Evolutionary conservation across 2,797 vertebrate species (phyloP).

Genomic region (Poeciliopsis infans): DNA sequence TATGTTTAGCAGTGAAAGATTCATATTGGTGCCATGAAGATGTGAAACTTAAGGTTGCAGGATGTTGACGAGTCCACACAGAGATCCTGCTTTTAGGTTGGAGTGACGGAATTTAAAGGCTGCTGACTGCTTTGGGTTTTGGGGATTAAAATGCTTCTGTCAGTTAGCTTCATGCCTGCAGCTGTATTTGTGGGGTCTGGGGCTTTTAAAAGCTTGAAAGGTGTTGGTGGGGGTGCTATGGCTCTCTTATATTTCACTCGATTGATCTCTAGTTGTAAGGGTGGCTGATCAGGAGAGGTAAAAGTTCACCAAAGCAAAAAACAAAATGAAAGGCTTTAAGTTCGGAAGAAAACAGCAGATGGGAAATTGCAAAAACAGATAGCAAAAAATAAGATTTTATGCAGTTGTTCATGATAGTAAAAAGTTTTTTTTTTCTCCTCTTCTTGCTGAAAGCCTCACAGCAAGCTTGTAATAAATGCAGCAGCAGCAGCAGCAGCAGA

Average conservation of each 20-base stretch:
- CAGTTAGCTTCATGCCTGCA: constrained; percentile 64
- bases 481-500: constrained; percentile 54
- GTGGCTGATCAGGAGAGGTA: constrained; percentile 29
- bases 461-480: constrained; percentile 59
- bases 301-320: not conserved
- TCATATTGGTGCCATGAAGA: constrained; percentile 17
- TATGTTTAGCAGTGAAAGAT: constrained; percentile 2
- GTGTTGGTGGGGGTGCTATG: constrained; percentile 26
- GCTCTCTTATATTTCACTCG: constrained; percentile 42
- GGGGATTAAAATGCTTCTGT: constrained; percentile 55
- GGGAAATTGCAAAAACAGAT: not conserved
- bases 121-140: constrained; percentile 41
- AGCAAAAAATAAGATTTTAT: not conserved
- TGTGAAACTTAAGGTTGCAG: constrained; percentile 30
- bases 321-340: not conserved
- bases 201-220: constrained; percentile 58
- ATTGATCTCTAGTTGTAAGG: constrained; percentile 32
- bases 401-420: not conserved
- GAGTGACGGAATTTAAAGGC: constrained; percentile 38
- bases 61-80: constrained; percentile 47
- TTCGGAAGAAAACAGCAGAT: constrained; percentile 14
- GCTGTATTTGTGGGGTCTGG: constrained; percentile 52
- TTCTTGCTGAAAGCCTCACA: constrained; percentile 43
- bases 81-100: constrained; percentile 45
- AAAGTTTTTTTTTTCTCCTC: constrained; percentile 20